phyloP scores from a whole-genome alignment of 2,888 invertebrate species.

The Tholera decimalis region DNA sequence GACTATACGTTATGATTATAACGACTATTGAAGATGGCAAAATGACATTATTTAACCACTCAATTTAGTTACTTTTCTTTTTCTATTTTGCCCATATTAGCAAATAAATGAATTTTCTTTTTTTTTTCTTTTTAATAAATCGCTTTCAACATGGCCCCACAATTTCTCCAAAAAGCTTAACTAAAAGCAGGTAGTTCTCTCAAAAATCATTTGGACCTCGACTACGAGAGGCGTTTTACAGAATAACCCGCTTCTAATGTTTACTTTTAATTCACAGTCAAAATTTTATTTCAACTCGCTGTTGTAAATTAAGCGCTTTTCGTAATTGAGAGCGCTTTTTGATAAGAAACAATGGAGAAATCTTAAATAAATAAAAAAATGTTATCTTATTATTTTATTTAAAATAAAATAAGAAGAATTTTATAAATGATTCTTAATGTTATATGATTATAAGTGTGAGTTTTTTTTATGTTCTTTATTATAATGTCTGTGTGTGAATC shows the following conservation, averaged over 20 bases:
- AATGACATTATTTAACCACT: background rate
- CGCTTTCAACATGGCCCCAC: constrained; percentile 70
- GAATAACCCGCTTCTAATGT: constrained; percentile 84
- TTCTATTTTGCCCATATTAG: background rate
- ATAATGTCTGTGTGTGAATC: no score
- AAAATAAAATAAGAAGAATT: no score
- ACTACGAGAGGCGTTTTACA: constrained; percentile 81
- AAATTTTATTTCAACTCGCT: constrained; percentile 85
- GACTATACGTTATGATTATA: no score
- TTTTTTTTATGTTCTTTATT: no score
- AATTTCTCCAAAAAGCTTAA: constrained; percentile 81
- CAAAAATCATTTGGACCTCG: constrained; percentile 89
- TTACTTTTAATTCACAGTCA: constrained; percentile 89
- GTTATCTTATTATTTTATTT: background rate
- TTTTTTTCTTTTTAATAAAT: background rate
- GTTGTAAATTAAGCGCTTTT: constrained; percentile 64
- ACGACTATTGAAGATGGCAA: background rate
- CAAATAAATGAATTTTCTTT: background rate
- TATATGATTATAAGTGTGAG: no score
- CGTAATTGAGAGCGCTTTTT: constrained; percentile 65
- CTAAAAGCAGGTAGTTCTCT: constrained; percentile 88
- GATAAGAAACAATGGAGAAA: background rate
- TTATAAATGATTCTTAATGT: no score
- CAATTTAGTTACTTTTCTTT: no score
- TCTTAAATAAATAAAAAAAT: background rate